A percentile compares a stretch with the other conserved stretches of the same genome.
Evolutionary conservation across 2,888 invertebrate species (phyloP).

Genomic region (Leptothorax acervorum): DNA sequence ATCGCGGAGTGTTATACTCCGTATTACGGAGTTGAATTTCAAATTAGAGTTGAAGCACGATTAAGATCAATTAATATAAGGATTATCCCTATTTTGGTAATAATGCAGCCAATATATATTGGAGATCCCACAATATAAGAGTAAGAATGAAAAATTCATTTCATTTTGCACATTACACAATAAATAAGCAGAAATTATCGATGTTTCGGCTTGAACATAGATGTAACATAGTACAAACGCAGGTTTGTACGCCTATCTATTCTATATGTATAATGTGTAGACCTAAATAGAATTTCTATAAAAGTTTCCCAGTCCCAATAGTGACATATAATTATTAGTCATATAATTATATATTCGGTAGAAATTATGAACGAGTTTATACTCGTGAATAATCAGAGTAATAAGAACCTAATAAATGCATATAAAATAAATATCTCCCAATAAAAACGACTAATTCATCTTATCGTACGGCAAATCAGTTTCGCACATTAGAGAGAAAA

Average conservation of each 20-base stretch:
- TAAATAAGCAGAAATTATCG: slow-evolving; percentile 11
- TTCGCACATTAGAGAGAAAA: neutral
- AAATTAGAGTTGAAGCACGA: slow-evolving; percentile 29
- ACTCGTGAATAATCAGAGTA: neutral
- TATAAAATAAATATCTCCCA: neutral
- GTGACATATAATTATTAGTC: neutral
- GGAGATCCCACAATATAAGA: neutral
- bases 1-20: neutral
- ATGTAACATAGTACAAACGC: neutral
- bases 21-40: neutral
- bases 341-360: slow-evolving; percentile 5
- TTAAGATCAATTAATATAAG: slow-evolving; percentile 14
- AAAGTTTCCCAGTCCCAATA: slow-evolving; percentile 29
- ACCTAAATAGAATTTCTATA: slow-evolving; percentile 10
- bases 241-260: slow-evolving; percentile 19
- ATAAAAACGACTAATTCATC: slow-evolving; percentile 9
- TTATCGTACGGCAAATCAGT: neutral
- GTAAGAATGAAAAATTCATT: neutral
- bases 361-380: slow-evolving; percentile 17
- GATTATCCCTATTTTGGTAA: slow-evolving; percentile 12
- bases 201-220: neutral
- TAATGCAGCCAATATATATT: neutral
- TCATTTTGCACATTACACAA: neutral
- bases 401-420: slow-evolving; percentile 1
- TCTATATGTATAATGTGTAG: neutral